phyloP scores from a whole-genome alignment of 2,113 vertebrate genomes.

The Forbesichthys papilliferus region DNA sequence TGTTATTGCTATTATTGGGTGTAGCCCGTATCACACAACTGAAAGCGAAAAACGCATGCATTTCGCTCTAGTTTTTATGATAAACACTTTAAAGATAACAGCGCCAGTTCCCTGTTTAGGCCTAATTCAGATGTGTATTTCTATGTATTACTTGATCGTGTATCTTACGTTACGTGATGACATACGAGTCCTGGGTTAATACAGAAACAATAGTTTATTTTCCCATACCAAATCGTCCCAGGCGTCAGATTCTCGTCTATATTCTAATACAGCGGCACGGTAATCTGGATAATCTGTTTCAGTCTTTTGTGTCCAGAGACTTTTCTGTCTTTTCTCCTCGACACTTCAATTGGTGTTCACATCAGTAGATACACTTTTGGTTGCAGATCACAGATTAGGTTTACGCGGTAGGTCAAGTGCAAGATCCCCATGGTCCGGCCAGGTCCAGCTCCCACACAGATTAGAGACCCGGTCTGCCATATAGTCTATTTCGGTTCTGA shows the following conservation, averaged over 20 bases:
- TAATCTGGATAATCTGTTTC: not conserved
- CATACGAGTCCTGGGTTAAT: not conserved
- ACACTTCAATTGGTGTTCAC: not conserved
- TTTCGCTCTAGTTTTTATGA: too few relatives aligned
- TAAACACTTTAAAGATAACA: too few relatives aligned
- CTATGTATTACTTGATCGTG: too few relatives aligned
- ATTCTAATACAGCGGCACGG: not conserved
- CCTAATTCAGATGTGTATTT: too few relatives aligned
- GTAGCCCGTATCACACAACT: too few relatives aligned
- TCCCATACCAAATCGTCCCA: not conserved
- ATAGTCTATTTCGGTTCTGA: too few relatives aligned
- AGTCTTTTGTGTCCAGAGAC: not conserved
- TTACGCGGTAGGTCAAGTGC: conserved; percentile 74
- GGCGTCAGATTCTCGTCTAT: not conserved
- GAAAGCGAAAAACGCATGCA: too few relatives aligned
- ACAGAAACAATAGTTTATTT: not conserved
- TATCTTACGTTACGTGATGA: not conserved
- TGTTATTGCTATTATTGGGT: too few relatives aligned
- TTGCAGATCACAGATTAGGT: too few relatives aligned
- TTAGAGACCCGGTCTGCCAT: not conserved
- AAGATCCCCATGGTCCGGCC: conserved; percentile 61
- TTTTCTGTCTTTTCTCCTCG: not conserved
- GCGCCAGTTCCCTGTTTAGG: too few relatives aligned
- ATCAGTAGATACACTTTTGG: too few relatives aligned
- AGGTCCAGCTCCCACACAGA: not conserved